phyloP scores from a whole-genome alignment of 2,113 vertebrate genomes.

The Copsychus sechellarum region DNA sequence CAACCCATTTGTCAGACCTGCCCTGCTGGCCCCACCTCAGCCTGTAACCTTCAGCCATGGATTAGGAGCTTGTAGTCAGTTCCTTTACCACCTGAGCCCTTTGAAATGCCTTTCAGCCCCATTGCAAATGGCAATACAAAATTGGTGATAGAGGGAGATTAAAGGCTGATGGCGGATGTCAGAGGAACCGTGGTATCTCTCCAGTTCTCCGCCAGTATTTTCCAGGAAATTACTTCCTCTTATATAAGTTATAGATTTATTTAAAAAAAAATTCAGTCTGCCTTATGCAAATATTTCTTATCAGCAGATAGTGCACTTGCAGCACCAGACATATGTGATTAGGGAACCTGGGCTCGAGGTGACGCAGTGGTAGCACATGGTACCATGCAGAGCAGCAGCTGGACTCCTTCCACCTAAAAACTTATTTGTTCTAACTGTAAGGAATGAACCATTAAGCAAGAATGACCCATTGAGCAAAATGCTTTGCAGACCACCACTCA shows the following conservation, averaged over 20 bases:
- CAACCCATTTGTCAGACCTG: neutral
- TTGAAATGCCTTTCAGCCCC: constrained; percentile 5
- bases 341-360: neutral
- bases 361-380: neutral
- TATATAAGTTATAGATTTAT: neutral
- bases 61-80: neutral
- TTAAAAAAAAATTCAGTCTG: neutral
- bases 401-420: neutral
- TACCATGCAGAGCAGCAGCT: neutral
- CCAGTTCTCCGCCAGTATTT: neutral
- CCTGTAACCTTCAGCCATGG: neutral
- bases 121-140: neutral
- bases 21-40: neutral
- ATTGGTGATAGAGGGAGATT: neutral
- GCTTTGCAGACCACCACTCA: neutral
- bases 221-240: neutral
- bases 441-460: neutral
- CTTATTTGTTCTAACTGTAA: neutral
- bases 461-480: neutral
- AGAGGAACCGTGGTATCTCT: neutral
- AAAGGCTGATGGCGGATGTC: neutral
- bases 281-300: constrained; percentile 35
- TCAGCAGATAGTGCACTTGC: constrained; percentile 37
- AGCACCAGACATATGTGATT: neutral
- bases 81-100: neutral